Conservation (phyloP, 2,888 invertebrate genomes). For the Drosophila eohydei region DNA sequence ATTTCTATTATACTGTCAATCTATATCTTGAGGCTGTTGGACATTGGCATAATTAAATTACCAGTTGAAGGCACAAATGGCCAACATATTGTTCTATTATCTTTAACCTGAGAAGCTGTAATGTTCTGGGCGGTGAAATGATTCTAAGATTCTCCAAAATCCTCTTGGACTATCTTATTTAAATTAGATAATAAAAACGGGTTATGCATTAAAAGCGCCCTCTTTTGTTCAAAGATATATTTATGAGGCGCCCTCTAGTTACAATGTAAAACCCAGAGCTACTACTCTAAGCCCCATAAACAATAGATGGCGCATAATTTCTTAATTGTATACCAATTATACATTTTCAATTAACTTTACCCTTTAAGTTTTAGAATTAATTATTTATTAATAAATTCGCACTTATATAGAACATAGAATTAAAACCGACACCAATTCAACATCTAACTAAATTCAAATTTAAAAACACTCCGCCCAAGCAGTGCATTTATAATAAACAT, state of each 20-base stretch:
- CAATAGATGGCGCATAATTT: constrained; percentile 26
- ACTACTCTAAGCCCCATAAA: neutral
- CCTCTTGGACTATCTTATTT: neutral
- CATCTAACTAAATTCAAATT: too few species aligned
- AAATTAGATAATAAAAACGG: too few species aligned
- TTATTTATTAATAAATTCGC: neutral
- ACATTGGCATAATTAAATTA: too few species aligned
- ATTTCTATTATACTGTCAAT: too few species aligned
- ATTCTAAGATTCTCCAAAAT: neutral
- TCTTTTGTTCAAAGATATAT: neutral
- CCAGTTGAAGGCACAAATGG: neutral
- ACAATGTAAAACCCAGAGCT: neutral
- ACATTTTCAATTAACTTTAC: neutral
- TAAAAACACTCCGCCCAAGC: too few species aligned
- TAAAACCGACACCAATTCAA: neutral
- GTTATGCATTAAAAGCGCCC: constrained; percentile 4
- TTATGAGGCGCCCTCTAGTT: constrained; percentile 12
- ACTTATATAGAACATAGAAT: neutral
- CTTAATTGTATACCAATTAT: neutral
- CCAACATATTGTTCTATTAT: neutral
- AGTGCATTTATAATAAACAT: too few species aligned
- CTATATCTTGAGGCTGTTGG: too few species aligned
- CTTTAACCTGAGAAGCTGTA: neutral
- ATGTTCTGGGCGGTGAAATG: neutral
- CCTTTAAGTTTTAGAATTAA: too few species aligned